Conservation (phyloP, 2,113 vertebrate genomes). For the Microtus ochrogaster region DNA sequence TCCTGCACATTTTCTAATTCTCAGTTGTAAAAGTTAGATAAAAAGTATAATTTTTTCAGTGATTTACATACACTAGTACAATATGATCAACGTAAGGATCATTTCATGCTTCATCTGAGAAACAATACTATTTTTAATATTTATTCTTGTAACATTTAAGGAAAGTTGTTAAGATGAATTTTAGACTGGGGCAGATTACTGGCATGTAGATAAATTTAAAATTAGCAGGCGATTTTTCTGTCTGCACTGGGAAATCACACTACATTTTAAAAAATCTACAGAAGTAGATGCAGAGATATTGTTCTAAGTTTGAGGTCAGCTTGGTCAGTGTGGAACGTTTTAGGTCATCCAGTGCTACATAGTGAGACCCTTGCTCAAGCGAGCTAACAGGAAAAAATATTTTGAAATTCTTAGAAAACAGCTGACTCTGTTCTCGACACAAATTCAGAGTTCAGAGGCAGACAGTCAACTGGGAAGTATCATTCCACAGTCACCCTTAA, state of each 20-base stretch:
- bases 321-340: background rate
- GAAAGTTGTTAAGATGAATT: conserved; percentile 33
- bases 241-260: background rate
- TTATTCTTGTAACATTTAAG: conserved; percentile 12
- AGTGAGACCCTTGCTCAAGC: background rate
- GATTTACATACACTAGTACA: background rate
- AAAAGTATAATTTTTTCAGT: background rate
- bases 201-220: conserved; percentile 36
- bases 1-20: conserved; percentile 30
- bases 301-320: background rate
- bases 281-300: background rate
- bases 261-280: background rate
- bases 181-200: background rate
- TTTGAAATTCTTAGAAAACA: background rate
- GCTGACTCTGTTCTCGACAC: background rate
- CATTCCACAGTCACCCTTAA: background rate
- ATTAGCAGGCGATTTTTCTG: background rate
- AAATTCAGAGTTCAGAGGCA: background rate
- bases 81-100: background rate
- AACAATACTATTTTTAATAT: conserved; percentile 1
- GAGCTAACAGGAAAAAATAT: background rate
- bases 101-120: conserved; percentile 38
- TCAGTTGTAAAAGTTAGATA: conserved; percentile 35
- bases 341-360: background rate
- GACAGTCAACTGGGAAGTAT: background rate